Percentiles rank a stretch among this genome's conserved stretches.
Evolutionary conservation across 2,113 vertebrate species (phyloP).

Genomic region (Trinectes maculatus): DNA sequence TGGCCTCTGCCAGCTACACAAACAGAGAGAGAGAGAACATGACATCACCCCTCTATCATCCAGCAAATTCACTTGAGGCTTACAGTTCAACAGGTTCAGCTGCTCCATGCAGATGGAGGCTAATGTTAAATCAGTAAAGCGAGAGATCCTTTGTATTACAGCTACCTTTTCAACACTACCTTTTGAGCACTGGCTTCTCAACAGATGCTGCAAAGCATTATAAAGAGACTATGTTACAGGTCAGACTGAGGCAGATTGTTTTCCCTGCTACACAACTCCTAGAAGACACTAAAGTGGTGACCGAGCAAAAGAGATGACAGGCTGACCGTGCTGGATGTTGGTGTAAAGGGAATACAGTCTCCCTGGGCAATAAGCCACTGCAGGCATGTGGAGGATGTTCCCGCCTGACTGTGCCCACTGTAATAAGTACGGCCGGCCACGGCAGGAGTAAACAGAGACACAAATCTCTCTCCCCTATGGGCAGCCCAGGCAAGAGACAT

Average conservation of each 20-base stretch:
- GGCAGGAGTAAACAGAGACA: conserved; percentile 66
- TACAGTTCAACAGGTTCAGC: conserved; percentile 75
- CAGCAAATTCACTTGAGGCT: conserved; percentile 64
- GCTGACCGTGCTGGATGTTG: conserved; percentile 1
- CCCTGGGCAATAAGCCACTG: conserved; percentile 1
- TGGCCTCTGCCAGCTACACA: conserved; percentile 72
- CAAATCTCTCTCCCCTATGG: conserved; percentile 47
- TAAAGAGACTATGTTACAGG: conserved; percentile 61
- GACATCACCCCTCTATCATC: conserved; percentile 80
- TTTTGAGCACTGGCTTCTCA: conserved; percentile 23
- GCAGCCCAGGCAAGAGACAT: conserved; percentile 46
- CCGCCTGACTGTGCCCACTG: conserved; percentile 23
- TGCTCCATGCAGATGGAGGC: conserved; percentile 51
- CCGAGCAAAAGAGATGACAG: background rate
- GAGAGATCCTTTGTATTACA: conserved; percentile 30
- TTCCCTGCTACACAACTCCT: conserved; percentile 1
- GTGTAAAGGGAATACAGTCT: background rate
- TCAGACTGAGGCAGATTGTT: conserved; percentile 44
- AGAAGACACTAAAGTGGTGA: conserved; percentile 16
- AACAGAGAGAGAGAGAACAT: conserved; percentile 74
- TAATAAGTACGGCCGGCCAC: conserved; percentile 57
- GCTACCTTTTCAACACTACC: conserved; percentile 13
- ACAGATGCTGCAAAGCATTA: conserved; percentile 63
- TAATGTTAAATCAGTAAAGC: conserved; percentile 42
- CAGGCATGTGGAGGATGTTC: conserved; percentile 31